Percentiles rank a stretch among this genome's conserved stretches.
phyloP scores from a whole-genome alignment of 2,888 invertebrate species.

The Tipula vernalis region DNA sequence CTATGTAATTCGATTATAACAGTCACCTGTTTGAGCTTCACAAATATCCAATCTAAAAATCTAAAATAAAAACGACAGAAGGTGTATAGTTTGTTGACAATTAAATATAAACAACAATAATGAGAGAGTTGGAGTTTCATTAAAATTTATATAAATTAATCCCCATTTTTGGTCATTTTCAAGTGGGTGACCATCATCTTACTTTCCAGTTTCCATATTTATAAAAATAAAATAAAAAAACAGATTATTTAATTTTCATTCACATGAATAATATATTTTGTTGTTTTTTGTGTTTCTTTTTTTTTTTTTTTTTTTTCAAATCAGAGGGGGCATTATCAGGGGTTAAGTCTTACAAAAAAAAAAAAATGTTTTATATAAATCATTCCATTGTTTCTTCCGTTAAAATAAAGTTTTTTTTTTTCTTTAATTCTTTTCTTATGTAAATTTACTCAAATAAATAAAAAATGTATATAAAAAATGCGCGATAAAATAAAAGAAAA shows the following conservation, averaged over 20 bases:
- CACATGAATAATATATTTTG: background rate
- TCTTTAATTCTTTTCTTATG: background rate
- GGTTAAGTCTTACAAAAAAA: background rate
- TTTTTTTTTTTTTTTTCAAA: background rate
- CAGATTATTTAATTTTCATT: background rate
- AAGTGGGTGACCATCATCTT: constrained; percentile 4
- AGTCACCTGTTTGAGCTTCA: background rate
- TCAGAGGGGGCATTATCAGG: background rate
- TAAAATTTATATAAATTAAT: background rate
- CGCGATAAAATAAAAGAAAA: background rate
- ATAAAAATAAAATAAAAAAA: background rate
- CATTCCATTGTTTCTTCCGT: constrained; percentile 4
- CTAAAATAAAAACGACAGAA: background rate
- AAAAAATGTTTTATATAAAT: background rate
- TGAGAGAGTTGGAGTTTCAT: background rate
- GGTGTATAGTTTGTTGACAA: background rate
- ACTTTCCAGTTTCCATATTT: constrained; percentile 4
- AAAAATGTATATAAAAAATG: background rate
- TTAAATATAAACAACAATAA: background rate
- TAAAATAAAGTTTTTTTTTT: constrained; percentile 1
- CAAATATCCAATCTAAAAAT: background rate
- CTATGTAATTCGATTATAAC: background rate
- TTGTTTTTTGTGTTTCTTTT: no score
- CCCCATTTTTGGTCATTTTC: background rate
- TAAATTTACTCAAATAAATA: background rate